Evolutionary conservation across 2,888 invertebrate species (phyloP), one percentile per base, ranked within the genome.

Genomic region (Pristionchus japonicus): DNA sequence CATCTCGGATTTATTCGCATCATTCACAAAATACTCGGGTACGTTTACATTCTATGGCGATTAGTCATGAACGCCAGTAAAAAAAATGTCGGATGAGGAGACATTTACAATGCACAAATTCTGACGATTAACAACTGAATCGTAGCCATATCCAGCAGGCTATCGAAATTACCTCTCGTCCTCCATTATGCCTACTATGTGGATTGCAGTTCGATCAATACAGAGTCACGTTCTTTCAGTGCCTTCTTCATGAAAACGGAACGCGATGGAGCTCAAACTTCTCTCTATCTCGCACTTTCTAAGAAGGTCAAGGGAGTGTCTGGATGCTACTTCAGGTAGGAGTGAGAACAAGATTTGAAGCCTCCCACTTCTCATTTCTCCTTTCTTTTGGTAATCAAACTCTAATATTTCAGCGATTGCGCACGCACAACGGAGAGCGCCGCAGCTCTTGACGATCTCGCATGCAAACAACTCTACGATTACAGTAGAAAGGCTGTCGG

Each of bases 201-300:
- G 52, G 23, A 57, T 6, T 43, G 43, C 43, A 3, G 23, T 20
- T 57, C 9, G n/a, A n/a, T n/a, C 20, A 23, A n/a, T n/a, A n/a
- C 3, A 0, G 31, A 67, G 7, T 7, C 31, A 31, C 0, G 4
- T 6, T 2, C 4, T 64, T 90, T 43, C 52, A 92, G 93, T 61
- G 93, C 93, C 92, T 93, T 93, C 89, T 89, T 93, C 90, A 95
- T 95, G 89, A 94, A 97, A 96, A 96, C 96, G 0, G 96, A 97
- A 6, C 96, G 96, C 89, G 96, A 97, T 94, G 98, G 98, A 37
- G 97, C 98, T 0, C 96, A 96, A 89, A 96, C 97, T 0, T 96
- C 97, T 83, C 96, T 97, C 13, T 96, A 96, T 95, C 96, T 97
- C 17, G 97, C 97, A 92, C 96, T 97, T 23, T 96, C 97, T 74